These are phyloP conservation scores for Habrosyne pyritoides DNA, from an alignment of 2,888 invertebrate genomes.

Conservation along the genomic window DNA sequence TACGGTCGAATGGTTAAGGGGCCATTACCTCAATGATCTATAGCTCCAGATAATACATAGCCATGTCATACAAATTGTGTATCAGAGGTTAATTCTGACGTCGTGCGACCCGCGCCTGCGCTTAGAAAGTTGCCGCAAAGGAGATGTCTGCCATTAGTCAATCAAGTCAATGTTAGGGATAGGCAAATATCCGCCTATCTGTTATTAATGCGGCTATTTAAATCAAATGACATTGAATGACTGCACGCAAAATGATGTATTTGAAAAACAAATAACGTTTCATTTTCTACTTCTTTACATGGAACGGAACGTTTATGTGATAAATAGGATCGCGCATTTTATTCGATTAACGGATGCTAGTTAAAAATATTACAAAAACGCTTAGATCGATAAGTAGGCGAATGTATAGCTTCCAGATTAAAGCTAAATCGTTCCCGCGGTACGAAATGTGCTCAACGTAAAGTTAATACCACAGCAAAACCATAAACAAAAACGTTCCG, in stretches of 20 bases:
- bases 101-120: conserved; percentile 26
- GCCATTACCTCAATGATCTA: conserved; percentile 19
- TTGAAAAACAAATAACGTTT: no score
- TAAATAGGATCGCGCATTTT: no score
- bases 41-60: conserved; percentile 35
- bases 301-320: no score
- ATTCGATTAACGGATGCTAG: no score
- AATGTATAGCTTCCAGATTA: no score
- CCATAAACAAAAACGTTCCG: no score
- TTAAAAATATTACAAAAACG: no score
- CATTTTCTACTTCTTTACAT: no score
- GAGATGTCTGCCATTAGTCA: conserved; percentile 38
- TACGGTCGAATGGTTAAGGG: neutral
- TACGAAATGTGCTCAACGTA: no score
- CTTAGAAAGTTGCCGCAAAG: conserved; percentile 42
- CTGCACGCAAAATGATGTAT: neutral
- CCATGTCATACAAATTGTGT: conserved; percentile 45
- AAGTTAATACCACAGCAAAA: no score
- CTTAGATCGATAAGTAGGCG: no score
- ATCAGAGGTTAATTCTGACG: conserved; percentile 36
- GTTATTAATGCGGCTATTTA: neutral
- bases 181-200: neutral
- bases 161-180: conserved; percentile 18
- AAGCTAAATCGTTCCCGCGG: no score
- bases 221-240: neutral